A percentile compares a stretch with the other conserved stretches of the same genome.
Evolutionary conservation across 2,113 vertebrate genomes (phyloP).

Genomic region (Tragelaphus strepsiceros): DNA sequence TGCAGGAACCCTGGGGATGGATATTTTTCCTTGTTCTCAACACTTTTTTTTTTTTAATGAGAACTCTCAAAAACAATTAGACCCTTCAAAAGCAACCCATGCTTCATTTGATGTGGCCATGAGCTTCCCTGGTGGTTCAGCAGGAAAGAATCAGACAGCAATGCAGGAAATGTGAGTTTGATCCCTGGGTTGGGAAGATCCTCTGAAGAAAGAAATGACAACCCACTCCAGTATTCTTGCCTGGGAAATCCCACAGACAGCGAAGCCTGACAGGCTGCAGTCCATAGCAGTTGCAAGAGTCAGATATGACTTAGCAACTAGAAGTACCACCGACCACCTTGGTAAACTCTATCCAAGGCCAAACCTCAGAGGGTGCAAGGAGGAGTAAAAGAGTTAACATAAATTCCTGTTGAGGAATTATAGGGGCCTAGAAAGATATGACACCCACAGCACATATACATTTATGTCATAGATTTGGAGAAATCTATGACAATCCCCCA

Average conservation of each 20-base stretch:
- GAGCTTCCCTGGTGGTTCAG: not conserved
- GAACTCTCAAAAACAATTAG: not conserved
- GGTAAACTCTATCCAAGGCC: not conserved
- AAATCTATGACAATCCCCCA: not conserved
- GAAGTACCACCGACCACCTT: not conserved
- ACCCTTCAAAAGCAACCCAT: not conserved
- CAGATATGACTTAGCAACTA: not conserved
- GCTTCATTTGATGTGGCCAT: not conserved
- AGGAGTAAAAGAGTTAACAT: not conserved
- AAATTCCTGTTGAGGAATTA: not conserved
- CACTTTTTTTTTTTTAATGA: not conserved
- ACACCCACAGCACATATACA: not conserved
- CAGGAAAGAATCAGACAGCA: not conserved
- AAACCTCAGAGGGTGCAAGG: not conserved
- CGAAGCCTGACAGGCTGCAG: not conserved
- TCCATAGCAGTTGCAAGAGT: not conserved
- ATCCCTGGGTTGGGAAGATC: not conserved
- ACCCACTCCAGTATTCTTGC: not conserved
- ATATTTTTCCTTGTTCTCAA: constrained; percentile 7
- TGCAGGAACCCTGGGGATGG: not conserved
- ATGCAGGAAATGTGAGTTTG: not conserved
- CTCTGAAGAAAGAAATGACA: not conserved
- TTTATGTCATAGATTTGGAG: not conserved
- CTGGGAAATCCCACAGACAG: not conserved
- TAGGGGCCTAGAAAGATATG: not conserved